Evolutionary conservation across 2,797 vertebrate genomes (phyloP).

Genomic region (Rhinella marina): DNA sequence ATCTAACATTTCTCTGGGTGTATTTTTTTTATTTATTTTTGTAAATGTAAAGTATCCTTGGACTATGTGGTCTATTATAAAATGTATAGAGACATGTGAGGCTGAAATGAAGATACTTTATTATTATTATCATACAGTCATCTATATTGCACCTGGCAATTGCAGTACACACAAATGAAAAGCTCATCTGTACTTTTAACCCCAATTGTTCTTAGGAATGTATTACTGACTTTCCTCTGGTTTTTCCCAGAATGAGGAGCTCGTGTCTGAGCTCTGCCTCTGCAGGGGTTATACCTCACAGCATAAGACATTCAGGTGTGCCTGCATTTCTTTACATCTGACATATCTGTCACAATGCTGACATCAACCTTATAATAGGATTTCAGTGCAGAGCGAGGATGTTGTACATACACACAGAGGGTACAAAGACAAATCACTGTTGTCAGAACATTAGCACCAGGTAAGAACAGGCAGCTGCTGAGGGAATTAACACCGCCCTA

Average conservation of each 20-base stretch:
- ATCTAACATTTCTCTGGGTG: no score
- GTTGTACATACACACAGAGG: conserved; percentile 21
- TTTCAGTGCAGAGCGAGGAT: conserved; percentile 25
- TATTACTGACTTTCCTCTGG: conserved; percentile 21
- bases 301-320: conserved; percentile 33
- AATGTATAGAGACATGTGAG: neutral
- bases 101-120: neutral
- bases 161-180: conserved; percentile 19
- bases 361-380: conserved; percentile 33
- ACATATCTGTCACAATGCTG: conserved; percentile 37
- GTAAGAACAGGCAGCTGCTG: conserved; percentile 38
- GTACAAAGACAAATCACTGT: conserved; percentile 41
- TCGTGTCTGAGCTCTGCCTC: conserved; percentile 10
- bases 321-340: conserved; percentile 39
- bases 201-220: conserved; percentile 29
- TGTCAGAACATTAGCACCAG: conserved; percentile 47
- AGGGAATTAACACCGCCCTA: conserved; percentile 31
- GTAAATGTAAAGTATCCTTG: neutral
- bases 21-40: no score
- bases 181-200: conserved; percentile 24
- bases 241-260: neutral
- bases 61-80: neutral
- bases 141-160: conserved; percentile 26
- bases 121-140: neutral
- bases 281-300: neutral